phyloP scores from a whole-genome alignment of 2,797 vertebrate genomes.

The Antrozous pallidus region DNA sequence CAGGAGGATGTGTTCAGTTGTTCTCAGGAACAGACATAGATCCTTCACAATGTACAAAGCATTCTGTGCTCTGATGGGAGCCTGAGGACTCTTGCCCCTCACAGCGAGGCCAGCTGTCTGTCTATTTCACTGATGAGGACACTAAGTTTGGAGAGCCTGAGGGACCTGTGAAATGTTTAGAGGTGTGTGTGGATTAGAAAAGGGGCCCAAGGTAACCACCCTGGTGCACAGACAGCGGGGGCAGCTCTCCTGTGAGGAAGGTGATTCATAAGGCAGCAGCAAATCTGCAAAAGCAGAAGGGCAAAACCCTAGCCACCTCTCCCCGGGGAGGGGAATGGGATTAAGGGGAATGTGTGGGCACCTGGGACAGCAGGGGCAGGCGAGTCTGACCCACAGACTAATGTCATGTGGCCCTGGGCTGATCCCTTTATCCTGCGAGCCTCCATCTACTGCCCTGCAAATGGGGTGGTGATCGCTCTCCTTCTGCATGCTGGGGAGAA shows the following conservation, averaged over 20 bases:
- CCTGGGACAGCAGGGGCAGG: too few relatives aligned
- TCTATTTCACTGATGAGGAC: not conserved
- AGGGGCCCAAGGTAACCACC: not conserved
- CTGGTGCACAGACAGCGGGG: not conserved
- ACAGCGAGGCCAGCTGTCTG: not conserved
- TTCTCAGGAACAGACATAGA: not conserved
- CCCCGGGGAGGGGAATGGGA: not conserved
- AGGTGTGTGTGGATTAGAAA: not conserved
- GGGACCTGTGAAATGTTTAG: not conserved
- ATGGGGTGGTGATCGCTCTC: not conserved
- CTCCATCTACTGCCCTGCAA: not conserved
- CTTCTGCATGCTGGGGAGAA: not conserved
- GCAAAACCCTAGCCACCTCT: not conserved
- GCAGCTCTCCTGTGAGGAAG: accelerated
- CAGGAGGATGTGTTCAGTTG: not conserved
- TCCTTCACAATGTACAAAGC: not conserved
- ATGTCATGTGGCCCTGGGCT: not conserved
- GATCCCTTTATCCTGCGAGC: not conserved
- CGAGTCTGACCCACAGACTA: not conserved
- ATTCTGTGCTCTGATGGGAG: not conserved
- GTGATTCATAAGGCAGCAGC: not conserved
- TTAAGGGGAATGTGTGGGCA: accelerated
- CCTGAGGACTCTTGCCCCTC: not conserved
- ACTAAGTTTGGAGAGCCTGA: not conserved
- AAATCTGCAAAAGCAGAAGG: not conserved